Evolutionary conservation across 2,888 invertebrate genomes (phyloP), one percentile per base, ranked within the genome.

Genomic region (Julus scanicus): DNA sequence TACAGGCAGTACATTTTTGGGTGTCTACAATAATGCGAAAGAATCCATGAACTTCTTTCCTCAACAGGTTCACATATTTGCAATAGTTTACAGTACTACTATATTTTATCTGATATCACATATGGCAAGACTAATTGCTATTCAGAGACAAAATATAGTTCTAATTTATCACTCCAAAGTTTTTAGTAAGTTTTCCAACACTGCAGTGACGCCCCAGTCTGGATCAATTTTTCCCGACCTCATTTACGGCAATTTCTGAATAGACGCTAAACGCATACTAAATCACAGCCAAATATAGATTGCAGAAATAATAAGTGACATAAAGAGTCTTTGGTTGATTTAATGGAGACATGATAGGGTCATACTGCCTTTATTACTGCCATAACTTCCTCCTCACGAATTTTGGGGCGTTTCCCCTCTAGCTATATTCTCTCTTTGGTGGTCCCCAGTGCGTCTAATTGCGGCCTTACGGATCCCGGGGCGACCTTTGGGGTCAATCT

Each of bases 231-330:
- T 85, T 48, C 39, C 40, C 9, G 29, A 80, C n/a, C 48, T 20
- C 80, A 53, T 2, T 39, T 9, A 11, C 13, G 84, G 84, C 48
- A 85, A 85, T 49, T 85, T 29, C 11, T 11, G 6, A 13, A 2
- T 37, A 29, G 80, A 39, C 80, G 37, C 37, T 80, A 39, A 80
- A 39, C 80, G 80, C 80, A 80, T 80, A 80, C 80, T 80, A 80
- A 80, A 80, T 80, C 80, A 80, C 80, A 15, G 15, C 80, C 80
- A 9, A 80, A 80, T 80, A 80, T 39, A 39, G 80, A 80, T 80
- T 37, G 80, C 80, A 80, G 80, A 80, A 80, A 80, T 80, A 29
- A 80, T 37, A 37, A 80, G 80, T 29, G 80, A 39, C 80, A 80
- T 80, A 3, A 39, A 39, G 80, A 37, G 80, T 11, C 80, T 29